Base-by-base conservation (phyloP, 2,888 invertebrate genomes). In the Fragum whitleyi region DNA sequence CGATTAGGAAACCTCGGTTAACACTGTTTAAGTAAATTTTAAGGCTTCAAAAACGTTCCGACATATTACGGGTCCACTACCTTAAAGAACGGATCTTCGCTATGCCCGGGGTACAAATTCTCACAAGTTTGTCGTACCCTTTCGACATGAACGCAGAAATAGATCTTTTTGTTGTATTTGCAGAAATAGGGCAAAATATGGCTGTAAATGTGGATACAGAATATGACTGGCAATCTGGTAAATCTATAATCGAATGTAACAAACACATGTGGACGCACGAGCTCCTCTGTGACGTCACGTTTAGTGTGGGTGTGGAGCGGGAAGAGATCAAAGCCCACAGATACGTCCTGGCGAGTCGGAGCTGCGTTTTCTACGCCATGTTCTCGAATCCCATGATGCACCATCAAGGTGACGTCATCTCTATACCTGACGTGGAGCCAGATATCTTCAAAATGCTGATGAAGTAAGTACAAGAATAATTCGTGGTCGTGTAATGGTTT, bases 291-390 rank as follows among this genome's bases (percentile, higher is more conserved):
- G 89, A 89, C 65, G 87, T 89, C 11, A 77, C 77, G 0, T 89
- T 89, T 65, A 53, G 79, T 53, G 83, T 86, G n/a, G 89, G 87
- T 1, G 70, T 62, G 11, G 76, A 69, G 19, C 65, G 73, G 2
- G 74, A 74, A 23, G 29, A 26, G 19, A 65, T 87, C 23, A 62
- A 71, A 23, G 89, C 89, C 0, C 89, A 89, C 72, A 86, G 84
- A 55, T 89, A 86, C 57, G 79, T 88, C 14, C 73, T 89, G 11
- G 81, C 84, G n/a, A 88, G 87, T 71, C 81, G 89, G 28, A 89
- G 88, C 73, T 82, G 83, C 32, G 86, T 88, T 3, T 88, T 88
- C 68, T 82, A 79, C 69, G 86, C 85, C n/a, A 89, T 89, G 89
- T 77, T 89, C 39, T 72, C 61, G 29, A 85, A 86, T 72, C 73